phyloP scores from a whole-genome alignment of 2,797 vertebrate genomes.

The Pseudochirops corinnae region DNA sequence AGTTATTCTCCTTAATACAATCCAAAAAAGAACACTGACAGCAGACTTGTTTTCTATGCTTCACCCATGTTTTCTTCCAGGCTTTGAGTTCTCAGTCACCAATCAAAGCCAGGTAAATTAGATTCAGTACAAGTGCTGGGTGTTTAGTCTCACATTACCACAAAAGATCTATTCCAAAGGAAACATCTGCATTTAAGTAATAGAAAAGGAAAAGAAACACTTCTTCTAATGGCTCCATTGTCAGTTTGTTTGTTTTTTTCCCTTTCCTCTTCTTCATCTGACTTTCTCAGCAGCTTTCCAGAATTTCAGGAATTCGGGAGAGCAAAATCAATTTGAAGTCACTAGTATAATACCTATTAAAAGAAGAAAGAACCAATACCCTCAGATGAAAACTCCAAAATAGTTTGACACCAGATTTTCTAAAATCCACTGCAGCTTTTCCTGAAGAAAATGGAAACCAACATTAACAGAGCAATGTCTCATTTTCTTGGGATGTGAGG shows the following conservation, averaged over 20 bases:
- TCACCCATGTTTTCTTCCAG: slow-evolving; percentile 61
- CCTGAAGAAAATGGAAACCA: slow-evolving; percentile 69
- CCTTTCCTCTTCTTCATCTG: slow-evolving; percentile 53
- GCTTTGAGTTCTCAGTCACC: slow-evolving; percentile 69
- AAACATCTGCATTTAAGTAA: slow-evolving; percentile 73
- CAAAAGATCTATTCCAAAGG: slow-evolving; percentile 72
- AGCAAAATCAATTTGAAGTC: slow-evolving; percentile 77
- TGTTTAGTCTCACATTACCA: slow-evolving; percentile 73
- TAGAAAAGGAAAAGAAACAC: slow-evolving; percentile 64
- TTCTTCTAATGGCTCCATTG: slow-evolving; percentile 79
- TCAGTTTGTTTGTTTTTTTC: slow-evolving; percentile 66
- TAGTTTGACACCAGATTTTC: slow-evolving; percentile 64
- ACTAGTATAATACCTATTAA: slow-evolving; percentile 70
- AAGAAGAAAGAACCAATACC: slow-evolving; percentile 65
- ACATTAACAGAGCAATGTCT: slow-evolving; percentile 65
- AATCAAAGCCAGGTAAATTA: slow-evolving; percentile 76
- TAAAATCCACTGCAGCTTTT: slow-evolving; percentile 70
- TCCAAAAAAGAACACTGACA: slow-evolving; percentile 17
- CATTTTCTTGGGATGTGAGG: slow-evolving; percentile 75
- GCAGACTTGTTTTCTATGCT: slow-evolving; percentile 16
- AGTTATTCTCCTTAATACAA: neutral
- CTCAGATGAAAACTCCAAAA: slow-evolving; percentile 42
- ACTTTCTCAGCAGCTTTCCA: slow-evolving; percentile 60
- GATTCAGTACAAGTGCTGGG: slow-evolving; percentile 60
- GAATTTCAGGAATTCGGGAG: slow-evolving; percentile 44